Percentiles rank a stretch among this genome's conserved stretches.
These are phyloP conservation scores for Crocallis elinguaria DNA, from an alignment of 2,888 invertebrate species.

Conservation along the genomic window DNA sequence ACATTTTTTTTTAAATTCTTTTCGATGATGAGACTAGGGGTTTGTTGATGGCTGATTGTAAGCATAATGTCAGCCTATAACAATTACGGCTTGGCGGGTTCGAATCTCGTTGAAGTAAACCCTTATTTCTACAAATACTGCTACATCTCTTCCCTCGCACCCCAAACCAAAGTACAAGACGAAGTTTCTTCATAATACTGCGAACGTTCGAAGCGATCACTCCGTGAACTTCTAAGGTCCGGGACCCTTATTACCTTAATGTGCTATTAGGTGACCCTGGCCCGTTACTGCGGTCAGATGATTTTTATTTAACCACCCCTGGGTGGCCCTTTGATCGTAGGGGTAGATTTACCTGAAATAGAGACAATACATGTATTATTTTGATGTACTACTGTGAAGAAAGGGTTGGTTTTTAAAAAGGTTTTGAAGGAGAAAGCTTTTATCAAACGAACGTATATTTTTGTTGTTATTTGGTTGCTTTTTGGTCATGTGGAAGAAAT, in stretches of 20 bases:
- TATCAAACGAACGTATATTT: no score
- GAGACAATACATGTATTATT: conserved; percentile 12
- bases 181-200: conserved; percentile 53
- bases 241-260: conserved; percentile 46
- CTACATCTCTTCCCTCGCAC: conserved; percentile 17
- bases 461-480: no score
- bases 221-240: conserved; percentile 35
- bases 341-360: conserved; percentile 31
- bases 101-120: no score
- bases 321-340: conserved; percentile 20
- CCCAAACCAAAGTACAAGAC: conserved; percentile 20
- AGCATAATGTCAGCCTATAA: no score
- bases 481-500: no score
- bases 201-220: conserved; percentile 55
- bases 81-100: no score
- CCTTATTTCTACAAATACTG: no score
- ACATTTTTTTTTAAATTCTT: no score
- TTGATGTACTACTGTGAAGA: neutral
- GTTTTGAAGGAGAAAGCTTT: no score
- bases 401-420: neutral
- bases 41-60: no score
- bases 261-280: conserved; percentile 35
- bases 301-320: conserved; percentile 31
- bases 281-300: conserved; percentile 23
- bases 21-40: no score